Conservation (phyloP, 2,113 vertebrate species). For the Nycticryphes semicollaris region DNA sequence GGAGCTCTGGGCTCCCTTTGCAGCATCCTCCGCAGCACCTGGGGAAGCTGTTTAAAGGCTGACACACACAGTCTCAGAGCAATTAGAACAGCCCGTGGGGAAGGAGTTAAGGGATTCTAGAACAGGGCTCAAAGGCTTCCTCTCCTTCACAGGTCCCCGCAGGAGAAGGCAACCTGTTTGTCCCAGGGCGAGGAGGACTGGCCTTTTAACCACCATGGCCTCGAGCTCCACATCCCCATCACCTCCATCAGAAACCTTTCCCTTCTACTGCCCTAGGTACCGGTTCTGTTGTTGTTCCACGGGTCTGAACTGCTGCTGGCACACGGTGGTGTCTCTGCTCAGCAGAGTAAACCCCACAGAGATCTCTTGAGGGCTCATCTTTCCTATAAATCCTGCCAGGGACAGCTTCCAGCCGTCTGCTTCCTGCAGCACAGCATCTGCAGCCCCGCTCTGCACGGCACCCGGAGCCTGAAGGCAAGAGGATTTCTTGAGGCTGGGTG, state of each 20-base stretch:
- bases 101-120: neutral
- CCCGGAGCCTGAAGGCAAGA: neutral
- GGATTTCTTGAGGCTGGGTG: neutral
- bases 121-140: neutral
- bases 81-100: neutral
- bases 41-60: neutral
- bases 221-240: neutral
- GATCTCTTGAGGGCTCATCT: neutral
- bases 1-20: neutral
- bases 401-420: neutral
- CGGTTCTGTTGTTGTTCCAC: neutral
- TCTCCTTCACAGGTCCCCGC: neutral
- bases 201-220: neutral
- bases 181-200: neutral
- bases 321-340: neutral
- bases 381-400: neutral
- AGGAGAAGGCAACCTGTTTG: neutral
- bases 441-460: neutral
- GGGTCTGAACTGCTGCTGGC: neutral
- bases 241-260: neutral
- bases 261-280: neutral
- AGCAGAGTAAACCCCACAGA: neutral
- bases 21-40: neutral
- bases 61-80: neutral
- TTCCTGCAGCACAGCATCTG: fast-evolving